Conservation (phyloP, 2,888 invertebrate species). For the Zonitis immaculata region DNA sequence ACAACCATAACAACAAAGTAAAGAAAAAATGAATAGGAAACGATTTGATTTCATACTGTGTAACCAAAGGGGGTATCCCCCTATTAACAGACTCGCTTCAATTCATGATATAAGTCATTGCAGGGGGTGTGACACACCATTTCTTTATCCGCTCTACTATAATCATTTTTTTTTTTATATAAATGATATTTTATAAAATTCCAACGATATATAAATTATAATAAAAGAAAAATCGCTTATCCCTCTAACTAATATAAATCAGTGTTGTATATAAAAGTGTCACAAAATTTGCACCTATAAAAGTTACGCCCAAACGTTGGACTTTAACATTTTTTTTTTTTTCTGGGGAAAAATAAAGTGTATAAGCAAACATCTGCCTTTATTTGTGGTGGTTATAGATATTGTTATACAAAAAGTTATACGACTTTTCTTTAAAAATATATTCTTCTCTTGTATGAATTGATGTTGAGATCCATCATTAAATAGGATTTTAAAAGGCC, state of each 20-base stretch:
- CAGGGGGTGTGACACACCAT: conserved; percentile 16
- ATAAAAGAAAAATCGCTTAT: conserved; percentile 4
- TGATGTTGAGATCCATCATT: not conserved
- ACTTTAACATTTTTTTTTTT: conserved; percentile 11
- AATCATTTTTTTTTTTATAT: conserved; percentile 2
- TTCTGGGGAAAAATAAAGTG: conserved; percentile 12
- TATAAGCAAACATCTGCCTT: conserved; percentile 14
- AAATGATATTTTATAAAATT: conserved; percentile 5
- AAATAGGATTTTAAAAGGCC: conserved; percentile 1
- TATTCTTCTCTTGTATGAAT: not conserved
- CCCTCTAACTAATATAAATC: conserved; percentile 13
- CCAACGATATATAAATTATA: not conserved
- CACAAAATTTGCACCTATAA: conserved; percentile 15
- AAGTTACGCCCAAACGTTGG: conserved; percentile 8
- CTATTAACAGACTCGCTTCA: conserved; percentile 9
- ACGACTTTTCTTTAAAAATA: not conserved
- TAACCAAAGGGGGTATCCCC: conserved; percentile 4
- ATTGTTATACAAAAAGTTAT: not conserved
- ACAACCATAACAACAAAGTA: too few species aligned
- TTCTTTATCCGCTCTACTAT: not conserved
- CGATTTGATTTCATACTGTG: not conserved
- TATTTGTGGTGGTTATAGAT: too few species aligned
- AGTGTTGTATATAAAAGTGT: conserved; percentile 6
- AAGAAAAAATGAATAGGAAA: not conserved
- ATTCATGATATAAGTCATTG: conserved; percentile 13